Evolutionary conservation across 2,888 invertebrate genomes (phyloP).

Genomic region (Colletes collaris): DNA sequence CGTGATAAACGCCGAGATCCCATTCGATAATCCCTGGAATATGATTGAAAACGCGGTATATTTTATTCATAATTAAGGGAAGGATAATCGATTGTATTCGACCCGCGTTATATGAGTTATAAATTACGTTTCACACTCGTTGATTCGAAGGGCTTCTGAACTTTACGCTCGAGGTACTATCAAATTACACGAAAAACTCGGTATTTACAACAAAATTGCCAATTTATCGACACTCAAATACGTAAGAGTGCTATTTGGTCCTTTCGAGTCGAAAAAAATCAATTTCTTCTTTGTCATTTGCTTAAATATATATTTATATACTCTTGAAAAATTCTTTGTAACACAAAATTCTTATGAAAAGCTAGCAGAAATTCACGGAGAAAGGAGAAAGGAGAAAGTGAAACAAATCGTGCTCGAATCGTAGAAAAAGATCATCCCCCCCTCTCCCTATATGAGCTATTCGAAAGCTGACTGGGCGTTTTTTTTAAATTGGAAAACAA

Average conservation of each 20-base stretch:
- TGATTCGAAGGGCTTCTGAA: not conserved
- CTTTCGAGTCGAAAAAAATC: no score
- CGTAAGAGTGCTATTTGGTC: no score
- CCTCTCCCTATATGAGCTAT: constrained; percentile 5
- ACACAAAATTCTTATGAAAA: no score
- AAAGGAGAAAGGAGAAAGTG: not conserved
- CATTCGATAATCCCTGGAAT: not conserved
- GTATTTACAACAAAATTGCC: constrained; percentile 2
- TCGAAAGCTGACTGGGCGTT: constrained; percentile 43
- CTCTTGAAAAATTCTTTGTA: no score
- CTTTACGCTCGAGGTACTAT: not conserved
- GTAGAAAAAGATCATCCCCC: not conserved
- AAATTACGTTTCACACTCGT: constrained; percentile 1
- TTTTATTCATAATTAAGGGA: constrained; percentile 7
- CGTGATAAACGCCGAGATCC: not conserved
- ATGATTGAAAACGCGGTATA: constrained; percentile 16
- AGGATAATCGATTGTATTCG: constrained; percentile 3
- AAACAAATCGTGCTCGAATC: not conserved
- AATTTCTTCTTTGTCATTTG: no score
- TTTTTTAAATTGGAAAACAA: constrained; percentile 67
- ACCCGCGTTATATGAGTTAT: not conserved
- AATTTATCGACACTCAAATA: not conserved
- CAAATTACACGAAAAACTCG: not conserved
- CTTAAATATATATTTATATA: no score
- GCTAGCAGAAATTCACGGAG: not conserved